These are phyloP conservation scores for Gortyna flavago DNA, from an alignment of 2,888 invertebrate species.

Conservation along the genomic window DNA sequence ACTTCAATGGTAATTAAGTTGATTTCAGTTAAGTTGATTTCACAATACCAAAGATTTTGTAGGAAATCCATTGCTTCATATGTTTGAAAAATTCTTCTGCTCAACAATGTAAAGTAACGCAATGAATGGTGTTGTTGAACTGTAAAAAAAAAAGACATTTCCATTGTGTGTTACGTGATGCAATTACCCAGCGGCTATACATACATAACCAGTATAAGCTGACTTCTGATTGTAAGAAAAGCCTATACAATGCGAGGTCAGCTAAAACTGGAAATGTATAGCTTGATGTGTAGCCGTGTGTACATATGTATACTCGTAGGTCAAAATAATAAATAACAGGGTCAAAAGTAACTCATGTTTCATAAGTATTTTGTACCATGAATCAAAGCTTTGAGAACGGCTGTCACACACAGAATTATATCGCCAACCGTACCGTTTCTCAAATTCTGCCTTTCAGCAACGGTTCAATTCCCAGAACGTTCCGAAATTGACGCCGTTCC, in stretches of 20 bases:
- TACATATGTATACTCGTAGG: no score
- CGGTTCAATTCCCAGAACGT: conserved; percentile 19
- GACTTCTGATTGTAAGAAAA: no score
- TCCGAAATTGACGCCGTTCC: conserved; percentile 7
- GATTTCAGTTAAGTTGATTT: no score
- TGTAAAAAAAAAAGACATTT: background rate
- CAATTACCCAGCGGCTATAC: background rate
- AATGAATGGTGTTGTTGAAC: background rate
- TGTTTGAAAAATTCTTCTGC: background rate
- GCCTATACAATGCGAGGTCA: no score
- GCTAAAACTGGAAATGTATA: no score
- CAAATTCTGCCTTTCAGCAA: conserved; percentile 5
- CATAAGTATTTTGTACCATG: conserved; percentile 12
- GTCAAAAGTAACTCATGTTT: conserved; percentile 1
- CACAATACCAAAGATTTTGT: background rate
- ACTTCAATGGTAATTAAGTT: no score
- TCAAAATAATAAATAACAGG: conserved; percentile 5
- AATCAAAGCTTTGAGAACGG: conserved; percentile 38
- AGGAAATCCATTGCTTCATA: background rate
- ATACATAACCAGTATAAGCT: no score
- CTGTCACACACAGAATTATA: conserved; percentile 25
- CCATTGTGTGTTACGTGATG: no score
- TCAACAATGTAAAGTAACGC: background rate
- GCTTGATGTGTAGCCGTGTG: no score
- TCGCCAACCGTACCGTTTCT: background rate